Conservation (phyloP, 2,888 invertebrate species). For the Chrysolina oricalcia region DNA sequence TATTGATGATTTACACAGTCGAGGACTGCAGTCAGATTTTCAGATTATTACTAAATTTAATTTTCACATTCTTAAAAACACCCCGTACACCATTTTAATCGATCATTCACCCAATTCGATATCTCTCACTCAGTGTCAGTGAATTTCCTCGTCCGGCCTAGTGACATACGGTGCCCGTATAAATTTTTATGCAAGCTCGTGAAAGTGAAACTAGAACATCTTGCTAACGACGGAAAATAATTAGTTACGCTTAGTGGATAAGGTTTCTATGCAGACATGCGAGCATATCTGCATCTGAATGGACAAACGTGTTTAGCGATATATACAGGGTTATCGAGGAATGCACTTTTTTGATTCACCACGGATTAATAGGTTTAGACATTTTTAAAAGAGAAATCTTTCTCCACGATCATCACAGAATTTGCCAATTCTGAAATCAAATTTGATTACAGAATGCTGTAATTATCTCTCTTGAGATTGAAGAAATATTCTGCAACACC, state of each 20-base stretch:
- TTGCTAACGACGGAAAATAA: conserved; percentile 39
- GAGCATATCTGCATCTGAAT: conserved; percentile 2
- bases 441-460: no score
- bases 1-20: no score
- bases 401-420: no score
- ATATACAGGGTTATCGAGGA: background rate
- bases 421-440: no score
- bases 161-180: conserved; percentile 54
- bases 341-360: background rate
- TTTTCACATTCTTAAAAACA: background rate
- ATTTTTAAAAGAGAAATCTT: no score
- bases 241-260: conserved; percentile 41
- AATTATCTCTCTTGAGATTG: no score
- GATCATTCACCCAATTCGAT: background rate
- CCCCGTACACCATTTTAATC: background rate
- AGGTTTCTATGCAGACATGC: conserved; percentile 25
- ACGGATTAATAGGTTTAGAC: no score
- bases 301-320: background rate
- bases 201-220: conserved; percentile 57
- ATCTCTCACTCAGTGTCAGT: conserved; percentile 12
- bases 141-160: conserved; percentile 29
- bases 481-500: no score
- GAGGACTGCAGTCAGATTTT: no score
- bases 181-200: conserved; percentile 39
- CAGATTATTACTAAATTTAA: no score